Percentiles rank a stretch among this genome's conserved stretches.
Evolutionary conservation across 2,113 vertebrate species (phyloP).

Genomic region (Gymnobelideus leadbeateri): DNA sequence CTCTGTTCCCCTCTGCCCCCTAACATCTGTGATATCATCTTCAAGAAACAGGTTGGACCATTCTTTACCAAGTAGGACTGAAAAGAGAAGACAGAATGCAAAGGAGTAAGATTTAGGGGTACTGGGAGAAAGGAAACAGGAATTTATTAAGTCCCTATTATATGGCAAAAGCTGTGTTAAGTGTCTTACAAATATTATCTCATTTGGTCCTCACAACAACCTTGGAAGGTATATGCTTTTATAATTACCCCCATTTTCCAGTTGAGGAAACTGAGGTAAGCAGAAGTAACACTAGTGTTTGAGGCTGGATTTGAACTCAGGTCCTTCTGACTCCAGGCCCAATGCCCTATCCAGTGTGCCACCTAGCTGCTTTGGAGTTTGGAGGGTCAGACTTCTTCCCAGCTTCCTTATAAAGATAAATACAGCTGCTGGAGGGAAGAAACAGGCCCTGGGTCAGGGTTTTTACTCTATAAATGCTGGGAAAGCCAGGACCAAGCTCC

Average conservation of each 20-base stretch:
- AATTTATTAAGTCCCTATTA: not conserved
- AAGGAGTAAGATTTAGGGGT: not conserved
- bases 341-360: no score
- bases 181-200: not conserved
- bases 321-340: no score
- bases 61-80: constrained; percentile 9
- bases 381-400: not conserved
- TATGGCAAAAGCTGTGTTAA: not conserved
- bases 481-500: not conserved
- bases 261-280: not conserved
- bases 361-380: no score
- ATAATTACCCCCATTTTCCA: not conserved
- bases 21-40: constrained; percentile 34
- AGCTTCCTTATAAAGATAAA: not conserved
- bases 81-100: constrained; percentile 13
- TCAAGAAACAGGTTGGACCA: constrained; percentile 2
- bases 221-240: not conserved
- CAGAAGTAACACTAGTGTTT: not conserved
- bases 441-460: no score
- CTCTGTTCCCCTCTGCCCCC: not conserved
- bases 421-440: not conserved
- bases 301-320: not conserved
- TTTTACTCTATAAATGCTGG: not conserved
- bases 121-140: not conserved
- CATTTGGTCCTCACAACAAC: not conserved